Conservation (phyloP, 2,797 vertebrate genomes). For the Epinephelus awoara region DNA sequence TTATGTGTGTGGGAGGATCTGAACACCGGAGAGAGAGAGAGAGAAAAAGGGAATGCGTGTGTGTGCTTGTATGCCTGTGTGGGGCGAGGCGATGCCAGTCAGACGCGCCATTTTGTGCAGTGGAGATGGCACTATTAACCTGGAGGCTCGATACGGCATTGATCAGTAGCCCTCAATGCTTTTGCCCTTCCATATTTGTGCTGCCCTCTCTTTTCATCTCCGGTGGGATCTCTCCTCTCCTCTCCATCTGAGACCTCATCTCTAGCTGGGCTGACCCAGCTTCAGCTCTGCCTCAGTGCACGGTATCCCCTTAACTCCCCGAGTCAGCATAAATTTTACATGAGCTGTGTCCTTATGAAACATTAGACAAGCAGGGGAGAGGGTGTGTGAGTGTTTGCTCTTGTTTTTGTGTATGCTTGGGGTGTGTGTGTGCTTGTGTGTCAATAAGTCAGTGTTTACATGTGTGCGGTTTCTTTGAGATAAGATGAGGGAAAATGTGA, state of each 20-base stretch:
- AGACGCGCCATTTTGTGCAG: slow-evolving; percentile 58
- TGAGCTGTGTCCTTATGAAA: slow-evolving; percentile 78
- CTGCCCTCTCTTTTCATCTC: slow-evolving; percentile 56
- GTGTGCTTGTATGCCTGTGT: slow-evolving; percentile 1
- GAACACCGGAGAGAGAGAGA: background rate
- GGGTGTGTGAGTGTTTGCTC: slow-evolving; percentile 49
- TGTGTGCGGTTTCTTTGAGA: background rate
- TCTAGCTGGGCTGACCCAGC: slow-evolving; percentile 28
- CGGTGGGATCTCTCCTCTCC: slow-evolving; percentile 43
- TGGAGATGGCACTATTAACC: slow-evolving; percentile 51
- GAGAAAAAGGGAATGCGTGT: background rate
- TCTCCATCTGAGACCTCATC: slow-evolving; percentile 42
- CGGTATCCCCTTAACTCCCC: slow-evolving; percentile 58
- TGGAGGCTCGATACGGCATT: slow-evolving; percentile 56
- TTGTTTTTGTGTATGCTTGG: slow-evolving; percentile 26
- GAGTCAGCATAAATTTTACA: slow-evolving; percentile 78
- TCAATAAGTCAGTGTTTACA: slow-evolving; percentile 51
- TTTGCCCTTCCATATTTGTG: slow-evolving; percentile 52
- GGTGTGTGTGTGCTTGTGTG: slow-evolving; percentile 33
- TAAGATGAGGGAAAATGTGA: slow-evolving; percentile 7
- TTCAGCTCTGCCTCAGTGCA: slow-evolving; percentile 53
- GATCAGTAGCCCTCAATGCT: slow-evolving; percentile 55
- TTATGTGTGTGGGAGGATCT: slow-evolving; percentile 7
- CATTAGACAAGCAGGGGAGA: slow-evolving; percentile 57
- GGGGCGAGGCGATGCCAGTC: slow-evolving; percentile 32